Percentiles rank a stretch among this genome's conserved stretches.
These are phyloP conservation scores for Dipodomys ordii DNA, from an alignment of 2,113 vertebrate species.

Conservation along the genomic window DNA sequence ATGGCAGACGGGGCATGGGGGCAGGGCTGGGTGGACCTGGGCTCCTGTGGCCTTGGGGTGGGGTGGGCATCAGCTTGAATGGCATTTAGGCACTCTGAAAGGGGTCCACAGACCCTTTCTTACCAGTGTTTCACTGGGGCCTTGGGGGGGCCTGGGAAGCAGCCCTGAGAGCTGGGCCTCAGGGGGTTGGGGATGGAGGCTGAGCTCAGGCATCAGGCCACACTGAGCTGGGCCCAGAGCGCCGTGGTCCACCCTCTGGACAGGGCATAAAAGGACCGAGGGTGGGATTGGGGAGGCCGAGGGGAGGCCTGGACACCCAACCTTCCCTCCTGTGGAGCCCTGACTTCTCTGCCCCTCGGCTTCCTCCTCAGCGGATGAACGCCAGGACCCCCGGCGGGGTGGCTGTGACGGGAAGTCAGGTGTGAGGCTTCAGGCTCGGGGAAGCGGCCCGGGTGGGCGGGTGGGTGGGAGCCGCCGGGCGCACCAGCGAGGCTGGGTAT, in stretches of 20 bases:
- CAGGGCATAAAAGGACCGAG: too few species aligned
- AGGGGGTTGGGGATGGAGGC: neutral
- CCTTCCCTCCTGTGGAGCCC: neutral
- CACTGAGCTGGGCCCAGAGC: neutral
- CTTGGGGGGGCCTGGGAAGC: neutral
- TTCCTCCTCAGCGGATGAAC: neutral
- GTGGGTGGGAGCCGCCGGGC: too few species aligned
- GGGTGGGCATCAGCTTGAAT: too few species aligned
- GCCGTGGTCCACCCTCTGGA: too few species aligned
- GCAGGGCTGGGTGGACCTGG: too few species aligned
- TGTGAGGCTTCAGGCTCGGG: too few species aligned
- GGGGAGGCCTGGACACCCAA: neutral
- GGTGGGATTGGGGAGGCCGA: neutral
- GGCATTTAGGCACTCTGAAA: too few species aligned
- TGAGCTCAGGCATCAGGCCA: neutral
- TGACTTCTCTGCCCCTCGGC: neutral
- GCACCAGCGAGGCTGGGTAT: neutral
- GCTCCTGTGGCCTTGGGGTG: too few species aligned
- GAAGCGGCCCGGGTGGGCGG: too few species aligned
- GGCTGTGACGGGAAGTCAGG: neutral
- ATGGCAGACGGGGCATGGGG: too few species aligned
- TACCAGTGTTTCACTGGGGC: neutral
- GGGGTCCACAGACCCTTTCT: neutral
- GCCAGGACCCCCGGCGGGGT: too few species aligned
- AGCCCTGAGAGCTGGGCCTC: neutral